Evolutionary conservation across 2,888 invertebrate genomes (phyloP).

Genomic region (Erynnis tages): DNA sequence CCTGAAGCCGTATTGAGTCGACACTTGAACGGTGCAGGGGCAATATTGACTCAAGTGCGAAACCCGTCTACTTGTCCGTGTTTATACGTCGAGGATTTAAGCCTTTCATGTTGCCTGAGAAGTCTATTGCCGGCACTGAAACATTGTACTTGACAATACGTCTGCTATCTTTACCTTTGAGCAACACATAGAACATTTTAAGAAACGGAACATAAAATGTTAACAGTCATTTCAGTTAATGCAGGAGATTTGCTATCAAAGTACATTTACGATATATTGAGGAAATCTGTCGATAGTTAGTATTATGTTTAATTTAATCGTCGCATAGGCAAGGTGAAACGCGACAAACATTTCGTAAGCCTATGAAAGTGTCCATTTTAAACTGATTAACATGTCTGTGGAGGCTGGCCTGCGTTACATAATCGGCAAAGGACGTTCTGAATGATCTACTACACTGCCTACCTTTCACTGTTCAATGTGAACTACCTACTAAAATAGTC

Average conservation of each 20-base stretch:
- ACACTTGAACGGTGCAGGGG: constrained; percentile 47
- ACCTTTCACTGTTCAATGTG: constrained; percentile 31
- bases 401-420: constrained; percentile 21
- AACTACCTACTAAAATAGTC: constrained; percentile 29
- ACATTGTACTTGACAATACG: constrained; percentile 12
- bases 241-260: too few species aligned
- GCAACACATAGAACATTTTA: too few species aligned
- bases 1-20: constrained; percentile 60
- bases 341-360: constrained; percentile 26
- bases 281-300: too few species aligned
- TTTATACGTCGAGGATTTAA: constrained; percentile 15
- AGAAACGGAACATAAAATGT: too few species aligned
- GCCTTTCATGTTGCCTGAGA: constrained; percentile 40
- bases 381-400: constrained; percentile 29
- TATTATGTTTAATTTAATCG: too few species aligned
- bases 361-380: constrained; percentile 23
- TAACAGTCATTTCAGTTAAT: too few species aligned
- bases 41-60: constrained; percentile 71
- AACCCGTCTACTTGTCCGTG: constrained; percentile 40
- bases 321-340: constrained; percentile 5
- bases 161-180: constrained; percentile 31
- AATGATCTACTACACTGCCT: constrained; percentile 12
- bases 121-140: neutral
- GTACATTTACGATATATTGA: too few species aligned
- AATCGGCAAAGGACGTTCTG: constrained; percentile 24